A percentile compares a stretch with the other conserved stretches of the same genome.
Evolutionary conservation across 2,113 vertebrate species (phyloP).

Genomic region (Macaca fascicularis): DNA sequence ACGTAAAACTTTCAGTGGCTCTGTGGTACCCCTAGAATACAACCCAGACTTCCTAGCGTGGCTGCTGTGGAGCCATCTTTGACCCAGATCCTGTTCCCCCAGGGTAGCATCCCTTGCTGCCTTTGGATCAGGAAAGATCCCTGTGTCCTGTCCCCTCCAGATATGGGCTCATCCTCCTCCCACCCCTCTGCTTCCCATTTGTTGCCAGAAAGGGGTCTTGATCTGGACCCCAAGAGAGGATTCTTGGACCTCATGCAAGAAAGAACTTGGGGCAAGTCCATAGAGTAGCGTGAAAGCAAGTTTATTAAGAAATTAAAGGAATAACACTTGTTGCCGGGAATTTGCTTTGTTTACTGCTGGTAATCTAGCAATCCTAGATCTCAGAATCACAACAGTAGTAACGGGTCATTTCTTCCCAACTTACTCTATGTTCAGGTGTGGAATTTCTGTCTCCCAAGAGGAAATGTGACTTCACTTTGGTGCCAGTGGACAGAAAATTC

Average conservation of each 20-base stretch:
- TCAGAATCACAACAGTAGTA: constrained; percentile 57
- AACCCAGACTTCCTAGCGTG: not conserved
- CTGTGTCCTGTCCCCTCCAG: not conserved
- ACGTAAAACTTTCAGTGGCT: not conserved
- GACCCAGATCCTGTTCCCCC: fast-evolving
- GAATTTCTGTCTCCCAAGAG: constrained; percentile 70
- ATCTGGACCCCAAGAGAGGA: too few species aligned
- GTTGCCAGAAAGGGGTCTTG: too few species aligned
- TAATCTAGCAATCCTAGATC: constrained; percentile 33
- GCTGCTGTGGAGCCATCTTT: not conserved
- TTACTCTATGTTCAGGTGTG: constrained; percentile 65
- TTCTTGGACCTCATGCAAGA: too few species aligned
- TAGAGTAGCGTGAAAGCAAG: too few species aligned
- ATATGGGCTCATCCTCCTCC: not conserved
- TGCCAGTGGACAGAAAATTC: constrained; percentile 67
- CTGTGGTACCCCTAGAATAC: not conserved
- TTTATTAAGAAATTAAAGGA: too few species aligned
- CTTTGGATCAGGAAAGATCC: not conserved
- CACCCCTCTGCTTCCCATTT: too few species aligned
- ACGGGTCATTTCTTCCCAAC: constrained; percentile 62
- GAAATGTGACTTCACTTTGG: constrained; percentile 74
- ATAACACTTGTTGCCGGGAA: constrained; percentile 29
- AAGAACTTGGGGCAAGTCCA: too few species aligned
- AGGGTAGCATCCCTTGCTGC: not conserved
- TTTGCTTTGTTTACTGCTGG: constrained; percentile 59